Percentiles rank a stretch among this genome's conserved stretches.
phyloP scores from a whole-genome alignment of 1,140 invertebrate species.

The Littorina saxatilis region DNA sequence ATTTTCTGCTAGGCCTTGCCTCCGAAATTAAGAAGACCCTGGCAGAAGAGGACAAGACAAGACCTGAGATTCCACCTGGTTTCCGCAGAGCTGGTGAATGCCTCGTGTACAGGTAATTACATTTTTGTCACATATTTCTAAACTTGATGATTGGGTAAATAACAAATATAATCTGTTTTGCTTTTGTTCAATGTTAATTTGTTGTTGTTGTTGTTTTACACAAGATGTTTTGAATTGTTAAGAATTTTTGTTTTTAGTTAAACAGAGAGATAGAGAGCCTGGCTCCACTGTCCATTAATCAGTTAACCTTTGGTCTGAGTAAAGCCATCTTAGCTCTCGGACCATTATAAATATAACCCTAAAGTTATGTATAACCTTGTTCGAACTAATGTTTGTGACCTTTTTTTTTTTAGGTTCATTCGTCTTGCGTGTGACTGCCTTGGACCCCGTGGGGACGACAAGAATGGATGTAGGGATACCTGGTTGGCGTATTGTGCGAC shows the following conservation, averaged over 20 bases:
- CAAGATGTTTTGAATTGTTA: background rate
- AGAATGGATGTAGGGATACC: conserved; percentile 24
- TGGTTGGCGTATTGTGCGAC: conserved; percentile 10
- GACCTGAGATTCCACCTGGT: background rate
- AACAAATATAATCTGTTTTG: too few species aligned
- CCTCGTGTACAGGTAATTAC: background rate
- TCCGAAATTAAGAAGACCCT: background rate
- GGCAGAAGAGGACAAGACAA: background rate
- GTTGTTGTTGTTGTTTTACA: background rate
- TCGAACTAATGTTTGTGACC: background rate
- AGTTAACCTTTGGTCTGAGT: too few species aligned
- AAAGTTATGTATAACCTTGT: background rate
- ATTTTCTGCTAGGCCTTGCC: conserved; percentile 22
- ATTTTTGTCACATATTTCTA: background rate
- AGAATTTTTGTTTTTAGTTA: background rate
- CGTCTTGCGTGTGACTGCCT: background rate
- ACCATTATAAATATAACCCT: too few species aligned
- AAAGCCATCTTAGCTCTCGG: too few species aligned
- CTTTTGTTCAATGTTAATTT: background rate
- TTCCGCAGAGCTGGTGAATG: background rate
- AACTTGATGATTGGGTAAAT: too few species aligned
- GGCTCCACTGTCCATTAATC: too few species aligned
- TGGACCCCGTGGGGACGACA: conserved; percentile 29
- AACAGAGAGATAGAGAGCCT: too few species aligned
- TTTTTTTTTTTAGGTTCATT: conserved; percentile 3